Conservation (phyloP, 2,888 invertebrate species). For the Pharmacophagus antenor region DNA sequence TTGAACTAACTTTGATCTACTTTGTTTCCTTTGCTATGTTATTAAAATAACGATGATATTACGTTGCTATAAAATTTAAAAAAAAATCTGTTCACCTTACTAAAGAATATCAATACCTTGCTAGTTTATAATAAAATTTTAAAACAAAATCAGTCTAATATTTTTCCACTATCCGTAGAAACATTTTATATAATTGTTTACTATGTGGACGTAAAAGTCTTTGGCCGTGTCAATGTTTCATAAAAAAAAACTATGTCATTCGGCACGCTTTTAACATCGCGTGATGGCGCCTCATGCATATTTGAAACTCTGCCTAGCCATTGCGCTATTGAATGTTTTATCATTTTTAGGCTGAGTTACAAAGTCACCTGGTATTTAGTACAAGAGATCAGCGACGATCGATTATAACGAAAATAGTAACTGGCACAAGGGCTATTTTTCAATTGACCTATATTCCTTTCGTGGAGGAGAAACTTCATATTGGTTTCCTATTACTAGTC, state of each 20-base stretch:
- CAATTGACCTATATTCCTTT: constrained; percentile 38
- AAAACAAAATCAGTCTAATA: neutral
- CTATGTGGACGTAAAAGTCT: constrained; percentile 18
- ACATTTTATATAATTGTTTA: constrained; percentile 10
- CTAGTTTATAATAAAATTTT: neutral
- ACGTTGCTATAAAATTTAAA: neutral
- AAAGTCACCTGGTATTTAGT: constrained; percentile 52
- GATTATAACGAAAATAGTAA: constrained; percentile 45
- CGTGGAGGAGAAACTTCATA: neutral
- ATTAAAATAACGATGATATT: neutral
- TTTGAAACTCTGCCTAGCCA: constrained; percentile 45
- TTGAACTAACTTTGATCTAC: neutral
- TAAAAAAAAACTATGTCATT: constrained; percentile 27
- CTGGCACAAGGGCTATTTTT: constrained; percentile 35
- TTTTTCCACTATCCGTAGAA: neutral
- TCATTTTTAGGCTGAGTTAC: constrained; percentile 67
- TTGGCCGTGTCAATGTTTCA: constrained; percentile 18
- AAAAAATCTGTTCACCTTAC: no score
- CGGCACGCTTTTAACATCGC: constrained; percentile 40
- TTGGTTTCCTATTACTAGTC: neutral
- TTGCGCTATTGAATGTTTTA: constrained; percentile 52
- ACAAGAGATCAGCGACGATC: constrained; percentile 59
- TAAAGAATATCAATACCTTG: no score
- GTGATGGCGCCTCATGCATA: constrained; percentile 57
- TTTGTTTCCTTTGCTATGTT: neutral